Evolutionary conservation across 2,797 vertebrate species (phyloP).

Genomic region (Pipistrellus nathusii): DNA sequence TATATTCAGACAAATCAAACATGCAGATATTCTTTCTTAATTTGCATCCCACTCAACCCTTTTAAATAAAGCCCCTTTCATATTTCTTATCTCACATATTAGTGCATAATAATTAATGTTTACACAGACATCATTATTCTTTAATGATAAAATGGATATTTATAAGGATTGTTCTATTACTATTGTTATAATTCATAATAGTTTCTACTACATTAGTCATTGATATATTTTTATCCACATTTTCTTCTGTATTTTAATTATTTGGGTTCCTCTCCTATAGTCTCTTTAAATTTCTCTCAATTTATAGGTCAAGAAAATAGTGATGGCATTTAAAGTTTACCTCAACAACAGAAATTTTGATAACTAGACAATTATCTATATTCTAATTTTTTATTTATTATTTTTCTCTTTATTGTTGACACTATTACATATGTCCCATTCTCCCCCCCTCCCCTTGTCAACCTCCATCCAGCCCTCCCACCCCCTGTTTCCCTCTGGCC

Average conservation of each 20-base stretch:
- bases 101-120: not conserved
- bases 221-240: not conserved
- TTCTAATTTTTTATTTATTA: not conserved
- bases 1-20: not conserved
- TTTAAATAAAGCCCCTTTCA: not conserved
- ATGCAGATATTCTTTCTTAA: not conserved
- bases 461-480: too few relatives aligned
- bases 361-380: not conserved
- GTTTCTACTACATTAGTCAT: not conserved
- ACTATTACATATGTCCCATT: too few relatives aligned
- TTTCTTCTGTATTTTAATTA: not conserved
- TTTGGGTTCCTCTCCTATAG: not conserved
- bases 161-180: not conserved
- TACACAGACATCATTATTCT: not conserved
- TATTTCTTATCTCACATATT: not conserved
- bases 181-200: not conserved
- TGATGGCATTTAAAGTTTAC: not conserved
- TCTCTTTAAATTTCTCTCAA: not conserved
- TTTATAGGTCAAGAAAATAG: not conserved
- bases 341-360: not conserved
- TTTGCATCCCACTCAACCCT: not conserved
- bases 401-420: too few relatives aligned
- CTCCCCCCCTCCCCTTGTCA: too few relatives aligned
- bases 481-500: too few relatives aligned
- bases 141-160: constrained; percentile 2